Percentiles rank a stretch among this genome's conserved stretches.
These are phyloP conservation scores for Drosophila funebris DNA, from an alignment of 1,140 invertebrate genomes.

Conservation along the genomic window DNA sequence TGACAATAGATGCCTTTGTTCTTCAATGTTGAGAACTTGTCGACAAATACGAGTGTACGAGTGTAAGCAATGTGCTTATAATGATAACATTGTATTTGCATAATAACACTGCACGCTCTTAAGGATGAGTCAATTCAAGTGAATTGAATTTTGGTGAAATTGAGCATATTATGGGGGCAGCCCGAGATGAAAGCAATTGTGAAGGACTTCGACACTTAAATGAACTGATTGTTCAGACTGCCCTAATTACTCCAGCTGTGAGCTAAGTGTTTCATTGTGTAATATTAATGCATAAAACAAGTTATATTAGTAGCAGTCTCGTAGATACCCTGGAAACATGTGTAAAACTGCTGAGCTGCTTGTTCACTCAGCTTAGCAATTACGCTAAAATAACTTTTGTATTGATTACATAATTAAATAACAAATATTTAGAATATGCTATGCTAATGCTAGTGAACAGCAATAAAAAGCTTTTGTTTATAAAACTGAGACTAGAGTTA, in stretches of 20 bases:
- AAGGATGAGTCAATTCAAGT: conserved; percentile 3
- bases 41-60: not conserved
- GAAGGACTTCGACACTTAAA: conserved; percentile 32
- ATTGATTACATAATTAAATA: too few species aligned
- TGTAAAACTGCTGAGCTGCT: not conserved
- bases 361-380: too few species aligned
- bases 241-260: conserved; percentile 52
- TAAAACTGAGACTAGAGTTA: too few species aligned
- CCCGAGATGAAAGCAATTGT: conserved; percentile 47
- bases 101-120: not conserved
- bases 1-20: not conserved
- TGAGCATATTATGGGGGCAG: conserved; percentile 12
- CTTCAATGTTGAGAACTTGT: not conserved
- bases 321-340: not conserved
- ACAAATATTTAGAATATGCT: too few species aligned
- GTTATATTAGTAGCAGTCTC: not conserved
- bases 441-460: too few species aligned
- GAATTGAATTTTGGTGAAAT: conserved; percentile 1
- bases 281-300: not conserved
- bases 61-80: conserved; percentile 2
- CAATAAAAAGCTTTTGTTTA: too few species aligned
- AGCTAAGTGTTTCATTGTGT: conserved; percentile 45
- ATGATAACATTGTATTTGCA: conserved; percentile 23
- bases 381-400: too few species aligned
- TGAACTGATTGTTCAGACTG: conserved; percentile 39